Evolutionary conservation across 2,888 invertebrate species (phyloP).

Genomic region (Andrena dorsata): DNA sequence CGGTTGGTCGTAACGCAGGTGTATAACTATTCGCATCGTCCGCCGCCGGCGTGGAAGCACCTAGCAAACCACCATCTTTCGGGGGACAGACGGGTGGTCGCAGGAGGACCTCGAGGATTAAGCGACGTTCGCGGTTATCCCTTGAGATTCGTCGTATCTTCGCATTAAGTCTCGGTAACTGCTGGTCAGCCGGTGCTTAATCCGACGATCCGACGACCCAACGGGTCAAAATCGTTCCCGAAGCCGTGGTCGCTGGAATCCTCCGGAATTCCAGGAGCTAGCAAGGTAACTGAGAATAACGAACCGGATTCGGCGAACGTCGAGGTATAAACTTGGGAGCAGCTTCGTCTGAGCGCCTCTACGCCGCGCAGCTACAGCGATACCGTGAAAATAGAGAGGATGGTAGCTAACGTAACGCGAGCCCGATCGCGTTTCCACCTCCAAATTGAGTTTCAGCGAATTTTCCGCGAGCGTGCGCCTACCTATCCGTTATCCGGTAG

Average conservation of each 20-base stretch:
- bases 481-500: slow-evolving; percentile 43
- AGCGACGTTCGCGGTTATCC: slow-evolving; percentile 27
- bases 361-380: background rate
- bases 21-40: no score
- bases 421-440: slow-evolving; percentile 16
- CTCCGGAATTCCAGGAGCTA: background rate
- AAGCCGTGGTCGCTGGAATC: slow-evolving; percentile 4
- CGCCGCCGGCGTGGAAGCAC: no score
- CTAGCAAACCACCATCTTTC: background rate
- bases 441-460: slow-evolving; percentile 32
- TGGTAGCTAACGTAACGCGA: slow-evolving; percentile 9
- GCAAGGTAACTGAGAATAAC: background rate
- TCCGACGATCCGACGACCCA: background rate
- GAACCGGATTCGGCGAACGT: background rate
- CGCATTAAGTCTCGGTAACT: slow-evolving; percentile 39
- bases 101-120: slow-evolving; percentile 46
- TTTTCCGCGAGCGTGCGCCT: slow-evolving; percentile 19
- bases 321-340: background rate
- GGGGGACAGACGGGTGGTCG: slow-evolving; percentile 4
- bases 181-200: slow-evolving; percentile 10
- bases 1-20: no score
- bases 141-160: slow-evolving; percentile 32
- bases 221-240: background rate
- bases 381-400: slow-evolving; percentile 10
- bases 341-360: no score